A percentile compares a stretch with the other conserved stretches of the same genome.
Conservation (phyloP, 2,797 vertebrate genomes). For the Molossus molossus region DNA sequence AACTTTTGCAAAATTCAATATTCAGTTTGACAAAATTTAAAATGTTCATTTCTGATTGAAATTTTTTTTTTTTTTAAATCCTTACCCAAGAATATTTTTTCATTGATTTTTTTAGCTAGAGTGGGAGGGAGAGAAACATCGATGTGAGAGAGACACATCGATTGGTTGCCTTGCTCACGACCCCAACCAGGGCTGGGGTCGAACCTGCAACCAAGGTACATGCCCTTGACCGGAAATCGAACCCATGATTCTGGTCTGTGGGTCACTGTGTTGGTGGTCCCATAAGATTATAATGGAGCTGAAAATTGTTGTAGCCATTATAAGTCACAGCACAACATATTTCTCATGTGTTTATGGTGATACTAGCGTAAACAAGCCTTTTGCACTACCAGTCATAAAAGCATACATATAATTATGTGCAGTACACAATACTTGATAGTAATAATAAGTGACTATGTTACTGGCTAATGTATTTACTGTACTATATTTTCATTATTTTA, state of each 20-base stretch:
- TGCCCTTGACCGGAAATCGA: too few species aligned
- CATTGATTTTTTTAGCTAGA: too few species aligned
- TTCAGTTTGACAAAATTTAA: neutral
- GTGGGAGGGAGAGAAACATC: too few species aligned
- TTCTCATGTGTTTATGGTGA: neutral
- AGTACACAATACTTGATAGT: neutral
- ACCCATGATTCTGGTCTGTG: too few species aligned
- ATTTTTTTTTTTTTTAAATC: neutral
- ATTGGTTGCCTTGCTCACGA: too few species aligned
- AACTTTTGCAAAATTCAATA: constrained; percentile 42
- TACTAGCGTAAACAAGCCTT: neutral
- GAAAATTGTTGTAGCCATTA: neutral
- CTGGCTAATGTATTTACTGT: neutral
- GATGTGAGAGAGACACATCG: too few species aligned
- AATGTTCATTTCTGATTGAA: constrained; percentile 46
- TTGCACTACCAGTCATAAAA: neutral
- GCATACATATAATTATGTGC: neutral
- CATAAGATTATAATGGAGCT: neutral
- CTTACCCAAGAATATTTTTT: too few species aligned
- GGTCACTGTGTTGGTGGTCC: too few species aligned
- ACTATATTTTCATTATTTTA: neutral
- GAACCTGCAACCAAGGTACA: too few species aligned
- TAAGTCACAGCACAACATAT: neutral
- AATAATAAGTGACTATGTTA: neutral
- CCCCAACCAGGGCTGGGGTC: too few species aligned